Conservation (phyloP, 2,113 vertebrate genomes). For the Aptenodytes forsteri region DNA sequence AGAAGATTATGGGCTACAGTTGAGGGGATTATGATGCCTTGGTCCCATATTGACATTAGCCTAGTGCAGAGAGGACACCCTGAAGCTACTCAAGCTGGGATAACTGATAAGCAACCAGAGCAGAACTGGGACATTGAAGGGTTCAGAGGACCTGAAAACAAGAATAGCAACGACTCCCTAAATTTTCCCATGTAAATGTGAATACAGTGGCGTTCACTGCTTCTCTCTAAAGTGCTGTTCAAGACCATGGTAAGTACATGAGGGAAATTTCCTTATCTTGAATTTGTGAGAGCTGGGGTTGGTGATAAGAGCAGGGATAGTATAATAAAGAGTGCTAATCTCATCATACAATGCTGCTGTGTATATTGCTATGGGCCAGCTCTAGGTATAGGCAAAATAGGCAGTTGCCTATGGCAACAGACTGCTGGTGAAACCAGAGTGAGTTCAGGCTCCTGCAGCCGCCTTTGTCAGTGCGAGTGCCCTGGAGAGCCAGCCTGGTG, state of each 20-base stretch:
- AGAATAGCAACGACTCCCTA: background rate
- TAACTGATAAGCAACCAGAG: constrained; percentile 43
- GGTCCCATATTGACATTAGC: background rate
- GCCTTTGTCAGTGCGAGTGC: background rate
- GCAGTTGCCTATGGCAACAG: constrained; percentile 61
- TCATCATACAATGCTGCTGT: constrained; percentile 41
- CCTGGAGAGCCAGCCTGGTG: background rate
- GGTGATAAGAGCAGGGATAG: constrained; percentile 54
- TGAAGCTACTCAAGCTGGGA: constrained; percentile 40
- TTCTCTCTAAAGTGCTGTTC: constrained; percentile 23
- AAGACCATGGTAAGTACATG: constrained; percentile 20
- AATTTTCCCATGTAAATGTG: constrained; percentile 43
- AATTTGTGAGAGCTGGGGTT: constrained; percentile 33
- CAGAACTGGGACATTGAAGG: background rate
- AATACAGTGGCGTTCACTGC: background rate
- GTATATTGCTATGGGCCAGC: background rate
- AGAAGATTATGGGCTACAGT: background rate
- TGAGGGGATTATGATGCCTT: background rate
- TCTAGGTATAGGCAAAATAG: constrained; percentile 65
- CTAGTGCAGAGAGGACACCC: background rate
- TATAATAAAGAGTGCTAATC: constrained; percentile 56
- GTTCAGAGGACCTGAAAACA: constrained; percentile 30
- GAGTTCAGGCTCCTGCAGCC: constrained; percentile 12
- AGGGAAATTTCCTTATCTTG: constrained; percentile 58
- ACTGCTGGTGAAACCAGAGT: constrained; percentile 24